Evolutionary conservation across 2,113 vertebrate species (phyloP), one percentile per base, ranked within the genome.

Genomic region (Hippopotamus amphibius): DNA sequence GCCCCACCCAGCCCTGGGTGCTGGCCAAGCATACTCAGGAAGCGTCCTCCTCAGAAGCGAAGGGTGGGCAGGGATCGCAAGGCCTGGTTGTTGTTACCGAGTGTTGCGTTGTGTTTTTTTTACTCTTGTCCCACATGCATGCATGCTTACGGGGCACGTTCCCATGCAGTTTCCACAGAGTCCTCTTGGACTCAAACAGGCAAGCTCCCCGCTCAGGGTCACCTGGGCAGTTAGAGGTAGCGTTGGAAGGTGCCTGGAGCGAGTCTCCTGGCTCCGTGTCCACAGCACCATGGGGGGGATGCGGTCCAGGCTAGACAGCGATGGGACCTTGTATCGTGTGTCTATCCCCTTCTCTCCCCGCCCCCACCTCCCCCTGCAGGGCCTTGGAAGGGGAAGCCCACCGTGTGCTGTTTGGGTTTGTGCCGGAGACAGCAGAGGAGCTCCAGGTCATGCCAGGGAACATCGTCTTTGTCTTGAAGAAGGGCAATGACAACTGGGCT

Each of bases 381-480:
- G 99, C 99, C 33, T 97, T 99, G 30, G 98, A 99, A 93, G 99
- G 99, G 84, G 98, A 99, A 87, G 99, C 99, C 0, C 99, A 99
- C 97, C 99, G 99, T 0, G 99, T 99, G 69, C 97, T 99, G 55
- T 99, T 99, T 1, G 99, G 99, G 97, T 99, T 99, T 97, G 98
- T 98, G 71, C 99, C 99, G 0, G 99, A 99, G 98, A 99, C 99
- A 0, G n/a, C 93, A 0, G 99, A 99, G 74, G 99, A 99, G 98
- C 98, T 99, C 92, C 99, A 99, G 33, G 99, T 99, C 48, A 98
- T 99, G 98, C 99, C 99, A 0, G 99, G 99, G 46, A 99, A 99
- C 92, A 99, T 99, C 4, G 99, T 99, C 95, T 99, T 99, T 97
- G 99, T 99, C 66, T 98, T 99, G 98, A 99, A 99, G 98, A 99